These are phyloP conservation scores for Drosophila tripunctata DNA, from an alignment of 2,888 invertebrate genomes.

Conservation along the genomic window DNA sequence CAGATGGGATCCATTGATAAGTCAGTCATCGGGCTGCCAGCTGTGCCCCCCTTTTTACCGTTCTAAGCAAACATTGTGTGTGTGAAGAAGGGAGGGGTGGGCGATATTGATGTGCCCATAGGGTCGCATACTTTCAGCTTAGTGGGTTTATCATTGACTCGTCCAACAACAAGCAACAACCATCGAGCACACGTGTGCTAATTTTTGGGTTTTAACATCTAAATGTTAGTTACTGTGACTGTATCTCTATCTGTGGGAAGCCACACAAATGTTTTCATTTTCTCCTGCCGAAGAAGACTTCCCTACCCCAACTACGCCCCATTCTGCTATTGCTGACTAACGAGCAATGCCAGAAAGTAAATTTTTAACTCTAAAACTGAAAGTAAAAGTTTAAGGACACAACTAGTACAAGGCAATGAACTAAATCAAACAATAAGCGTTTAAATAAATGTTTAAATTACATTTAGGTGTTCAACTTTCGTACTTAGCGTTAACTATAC, in stretches of 20 bases:
- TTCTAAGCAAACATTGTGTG: conserved; percentile 38
- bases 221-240: conserved; percentile 38
- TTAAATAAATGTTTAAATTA: too few relatives aligned
- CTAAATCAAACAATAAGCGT: too few relatives aligned
- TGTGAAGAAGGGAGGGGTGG: neutral
- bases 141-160: conserved; percentile 56
- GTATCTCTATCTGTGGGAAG: conserved; percentile 40
- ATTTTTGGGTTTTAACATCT: conserved; percentile 51
- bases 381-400: too few relatives aligned
- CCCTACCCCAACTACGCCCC: too few relatives aligned
- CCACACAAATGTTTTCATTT: conserved; percentile 34
- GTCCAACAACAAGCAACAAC: too few relatives aligned
- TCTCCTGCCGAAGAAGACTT: neutral
- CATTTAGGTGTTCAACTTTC: too few relatives aligned
- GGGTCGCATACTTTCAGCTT: conserved; percentile 61
- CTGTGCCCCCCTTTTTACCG: conserved; percentile 37
- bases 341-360: too few relatives aligned
- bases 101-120: conserved; percentile 55
- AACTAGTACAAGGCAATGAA: too few relatives aligned
- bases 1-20: conserved; percentile 66
- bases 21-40: conserved; percentile 49
- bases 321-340: too few relatives aligned
- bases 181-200: conserved; percentile 57
- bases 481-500: too few relatives aligned
- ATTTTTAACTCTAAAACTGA: too few relatives aligned